Conservation (phyloP, 2,113 vertebrate genomes). For the Heloderma charlesbogerti region DNA sequence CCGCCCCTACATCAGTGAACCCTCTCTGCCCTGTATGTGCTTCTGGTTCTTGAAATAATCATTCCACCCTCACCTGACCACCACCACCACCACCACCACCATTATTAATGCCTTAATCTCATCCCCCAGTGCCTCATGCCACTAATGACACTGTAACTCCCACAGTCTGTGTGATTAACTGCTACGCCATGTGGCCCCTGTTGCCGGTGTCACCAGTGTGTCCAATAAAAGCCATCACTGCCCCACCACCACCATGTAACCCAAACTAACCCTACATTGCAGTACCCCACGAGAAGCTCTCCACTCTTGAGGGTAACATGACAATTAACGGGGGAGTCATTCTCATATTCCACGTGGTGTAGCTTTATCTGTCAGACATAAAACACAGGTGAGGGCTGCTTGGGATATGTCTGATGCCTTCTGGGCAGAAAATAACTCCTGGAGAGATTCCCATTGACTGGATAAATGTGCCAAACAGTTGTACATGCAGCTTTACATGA, state of each 20-base stretch:
- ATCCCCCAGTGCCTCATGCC: constrained; percentile 20
- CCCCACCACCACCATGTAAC: constrained; percentile 35
- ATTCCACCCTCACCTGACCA: neutral
- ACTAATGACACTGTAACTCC: constrained; percentile 60
- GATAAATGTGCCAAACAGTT: neutral
- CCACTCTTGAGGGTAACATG: neutral
- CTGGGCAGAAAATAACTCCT: neutral
- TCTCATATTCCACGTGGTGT: neutral
- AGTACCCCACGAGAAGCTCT: fast-evolving
- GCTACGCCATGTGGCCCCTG: constrained; percentile 53
- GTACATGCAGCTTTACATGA: neutral
- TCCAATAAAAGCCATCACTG: constrained; percentile 30
- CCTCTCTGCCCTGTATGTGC: neutral
- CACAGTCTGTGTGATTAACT: constrained; percentile 42
- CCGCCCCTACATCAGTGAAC: neutral
- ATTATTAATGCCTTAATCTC: constrained; percentile 18
- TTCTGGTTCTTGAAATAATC: neutral
- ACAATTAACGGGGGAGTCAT: neutral
- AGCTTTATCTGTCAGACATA: neutral
- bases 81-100: neutral
- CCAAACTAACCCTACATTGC: constrained; percentile 56
- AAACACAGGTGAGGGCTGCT: neutral
- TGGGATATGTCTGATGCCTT: neutral
- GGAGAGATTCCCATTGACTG: neutral
- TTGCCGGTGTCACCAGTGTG: constrained; percentile 17